A percentile compares a stretch with the other conserved stretches of the same genome.
Conservation (phyloP, 2,888 invertebrate genomes). For the Ophioninae sp. region DNA sequence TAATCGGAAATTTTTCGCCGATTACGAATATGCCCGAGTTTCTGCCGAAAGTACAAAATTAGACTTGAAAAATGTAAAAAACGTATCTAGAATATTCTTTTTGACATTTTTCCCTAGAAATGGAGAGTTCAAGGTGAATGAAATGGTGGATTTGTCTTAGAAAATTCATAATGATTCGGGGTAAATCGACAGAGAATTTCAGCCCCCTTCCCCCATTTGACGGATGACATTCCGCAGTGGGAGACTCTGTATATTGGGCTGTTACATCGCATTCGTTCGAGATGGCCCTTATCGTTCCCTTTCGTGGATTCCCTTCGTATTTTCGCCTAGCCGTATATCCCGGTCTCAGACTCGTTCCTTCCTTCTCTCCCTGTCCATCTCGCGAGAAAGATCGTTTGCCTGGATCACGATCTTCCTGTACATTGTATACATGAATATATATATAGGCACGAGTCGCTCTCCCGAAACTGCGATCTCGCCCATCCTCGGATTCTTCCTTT, state of each 20-base stretch:
- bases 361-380: slow-evolving; percentile 14
- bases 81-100: too few species aligned
- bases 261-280: slow-evolving; percentile 58
- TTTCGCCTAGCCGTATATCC: slow-evolving; percentile 32
- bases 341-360: slow-evolving; percentile 35
- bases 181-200: too few species aligned
- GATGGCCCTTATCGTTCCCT: slow-evolving; percentile 51
- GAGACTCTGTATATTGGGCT: slow-evolving; percentile 4
- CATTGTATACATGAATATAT: neutral
- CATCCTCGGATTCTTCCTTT: slow-evolving; percentile 11
- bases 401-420: slow-evolving; percentile 17
- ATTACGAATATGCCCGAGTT: too few species aligned
- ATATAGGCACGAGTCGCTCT: neutral
- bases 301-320: slow-evolving; percentile 38
- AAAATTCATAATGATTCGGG: too few species aligned
- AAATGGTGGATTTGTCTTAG: too few species aligned
- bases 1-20: too few species aligned
- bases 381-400: slow-evolving; percentile 46
- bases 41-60: too few species aligned
- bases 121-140: too few species aligned
- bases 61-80: too few species aligned
- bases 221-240: neutral
- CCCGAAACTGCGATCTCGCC: slow-evolving; percentile 15
- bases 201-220: too few species aligned
- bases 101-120: too few species aligned